Percentiles rank a stretch among this genome's conserved stretches.
Evolutionary conservation across 2,113 vertebrate genomes (phyloP).

Genomic region (Hippolais icterina): DNA sequence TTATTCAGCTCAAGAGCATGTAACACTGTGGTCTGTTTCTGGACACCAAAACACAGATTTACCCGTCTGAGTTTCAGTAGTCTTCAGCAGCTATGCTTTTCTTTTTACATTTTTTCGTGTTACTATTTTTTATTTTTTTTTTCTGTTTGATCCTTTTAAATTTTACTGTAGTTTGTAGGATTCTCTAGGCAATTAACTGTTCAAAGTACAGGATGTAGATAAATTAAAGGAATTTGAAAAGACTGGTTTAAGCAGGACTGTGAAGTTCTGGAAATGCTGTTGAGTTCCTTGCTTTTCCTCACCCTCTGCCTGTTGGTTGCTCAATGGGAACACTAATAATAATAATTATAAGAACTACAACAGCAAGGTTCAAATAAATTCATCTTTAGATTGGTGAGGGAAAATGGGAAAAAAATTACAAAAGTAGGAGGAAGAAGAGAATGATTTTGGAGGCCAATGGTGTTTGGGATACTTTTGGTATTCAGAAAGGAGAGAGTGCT

Average conservation of each 20-base stretch:
- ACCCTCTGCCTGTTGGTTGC: background rate
- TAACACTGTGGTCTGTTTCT: background rate
- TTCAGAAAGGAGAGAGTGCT: background rate
- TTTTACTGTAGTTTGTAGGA: background rate
- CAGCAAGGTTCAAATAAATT: background rate
- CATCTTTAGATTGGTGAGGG: background rate
- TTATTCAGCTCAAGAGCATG: background rate
- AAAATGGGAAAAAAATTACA: background rate
- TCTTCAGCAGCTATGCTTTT: background rate
- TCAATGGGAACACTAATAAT: background rate
- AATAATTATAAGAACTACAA: background rate
- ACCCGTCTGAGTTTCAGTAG: background rate
- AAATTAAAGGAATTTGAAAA: background rate
- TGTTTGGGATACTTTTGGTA: background rate
- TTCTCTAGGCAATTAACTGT: background rate
- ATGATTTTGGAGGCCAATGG: background rate
- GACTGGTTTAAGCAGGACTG: background rate
- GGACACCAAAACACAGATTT: background rate
- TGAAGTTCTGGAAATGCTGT: background rate
- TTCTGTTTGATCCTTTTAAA: background rate
- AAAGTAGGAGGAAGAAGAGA: background rate
- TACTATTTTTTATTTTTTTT: background rate
- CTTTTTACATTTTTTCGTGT: background rate
- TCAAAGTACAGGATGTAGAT: background rate
- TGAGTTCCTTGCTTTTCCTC: background rate